Conservation (phyloP, 2,113 vertebrate species). For the Channa argus region DNA sequence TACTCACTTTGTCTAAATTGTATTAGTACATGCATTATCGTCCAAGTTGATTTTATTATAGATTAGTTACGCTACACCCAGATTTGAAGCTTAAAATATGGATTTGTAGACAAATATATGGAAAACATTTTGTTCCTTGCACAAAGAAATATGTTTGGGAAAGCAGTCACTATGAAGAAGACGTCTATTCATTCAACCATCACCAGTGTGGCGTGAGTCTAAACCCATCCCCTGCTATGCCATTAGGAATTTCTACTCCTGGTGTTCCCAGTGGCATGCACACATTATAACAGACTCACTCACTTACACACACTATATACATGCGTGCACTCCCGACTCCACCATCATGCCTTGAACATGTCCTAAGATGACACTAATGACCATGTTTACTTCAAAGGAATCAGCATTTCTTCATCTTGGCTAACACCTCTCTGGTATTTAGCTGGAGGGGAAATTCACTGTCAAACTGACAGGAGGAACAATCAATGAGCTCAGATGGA, state of each 20-base stretch:
- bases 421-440: conserved; percentile 54
- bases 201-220: background rate
- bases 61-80: background rate
- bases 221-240: conserved; percentile 55
- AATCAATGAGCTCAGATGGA: conserved; percentile 18
- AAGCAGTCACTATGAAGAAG: background rate
- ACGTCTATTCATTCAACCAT: background rate
- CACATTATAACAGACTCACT: background rate
- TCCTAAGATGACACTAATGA: conserved; percentile 58
- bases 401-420: conserved; percentile 19
- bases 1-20: background rate
- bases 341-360: conserved; percentile 50
- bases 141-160: background rate
- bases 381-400: conserved; percentile 48
- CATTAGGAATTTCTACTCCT: conserved; percentile 46
- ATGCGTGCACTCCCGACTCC: background rate
- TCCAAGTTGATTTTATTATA: background rate
- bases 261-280: conserved; percentile 28
- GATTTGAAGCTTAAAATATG: background rate
- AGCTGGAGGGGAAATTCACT: conserved; percentile 29
- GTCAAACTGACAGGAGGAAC: conserved; percentile 22
- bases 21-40: background rate
- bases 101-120: background rate
- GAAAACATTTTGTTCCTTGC: background rate
- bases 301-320: conserved; percentile 1